These are phyloP conservation scores for Pristiophorus japonicus DNA, from an alignment of 2,113 vertebrate genomes.

Conservation along the genomic window DNA sequence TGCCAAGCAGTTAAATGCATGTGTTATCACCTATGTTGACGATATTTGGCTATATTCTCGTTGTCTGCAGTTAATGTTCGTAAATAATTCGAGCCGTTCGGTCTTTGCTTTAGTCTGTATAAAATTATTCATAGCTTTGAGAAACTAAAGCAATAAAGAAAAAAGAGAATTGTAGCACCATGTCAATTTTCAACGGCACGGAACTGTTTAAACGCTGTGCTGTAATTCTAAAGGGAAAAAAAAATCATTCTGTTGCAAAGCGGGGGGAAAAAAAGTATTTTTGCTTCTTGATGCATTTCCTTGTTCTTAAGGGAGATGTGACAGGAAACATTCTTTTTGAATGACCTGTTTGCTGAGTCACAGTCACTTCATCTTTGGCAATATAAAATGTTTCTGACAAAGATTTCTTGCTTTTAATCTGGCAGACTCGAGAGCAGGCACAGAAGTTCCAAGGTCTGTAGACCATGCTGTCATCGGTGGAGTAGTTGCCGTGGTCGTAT, in stretches of 20 bases:
- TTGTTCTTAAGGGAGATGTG: background rate
- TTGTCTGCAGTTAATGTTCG: background rate
- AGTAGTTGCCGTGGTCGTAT: conserved; percentile 95
- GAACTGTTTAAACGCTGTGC: background rate
- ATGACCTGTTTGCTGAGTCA: background rate
- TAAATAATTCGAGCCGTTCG: background rate
- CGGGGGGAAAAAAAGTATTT: background rate
- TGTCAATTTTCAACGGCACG: background rate
- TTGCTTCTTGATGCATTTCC: background rate
- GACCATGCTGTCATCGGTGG: conserved; percentile 96
- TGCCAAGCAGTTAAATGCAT: conserved; percentile 13
- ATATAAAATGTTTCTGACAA: background rate
- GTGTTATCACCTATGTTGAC: background rate
- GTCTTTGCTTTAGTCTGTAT: background rate
- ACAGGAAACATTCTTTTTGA: background rate
- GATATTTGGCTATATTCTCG: background rate
- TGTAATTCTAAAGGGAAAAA: background rate
- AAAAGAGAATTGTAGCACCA: background rate
- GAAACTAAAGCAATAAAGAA: background rate
- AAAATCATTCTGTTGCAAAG: background rate
- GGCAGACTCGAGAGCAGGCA: conserved; percentile 87
- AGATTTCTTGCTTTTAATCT: conserved; percentile 50
- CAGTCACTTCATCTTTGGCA: background rate
- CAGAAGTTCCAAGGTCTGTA: conserved; percentile 80
- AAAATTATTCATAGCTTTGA: background rate